phyloP scores from a whole-genome alignment of 1,140 invertebrate species.

The Nymphalis io region DNA sequence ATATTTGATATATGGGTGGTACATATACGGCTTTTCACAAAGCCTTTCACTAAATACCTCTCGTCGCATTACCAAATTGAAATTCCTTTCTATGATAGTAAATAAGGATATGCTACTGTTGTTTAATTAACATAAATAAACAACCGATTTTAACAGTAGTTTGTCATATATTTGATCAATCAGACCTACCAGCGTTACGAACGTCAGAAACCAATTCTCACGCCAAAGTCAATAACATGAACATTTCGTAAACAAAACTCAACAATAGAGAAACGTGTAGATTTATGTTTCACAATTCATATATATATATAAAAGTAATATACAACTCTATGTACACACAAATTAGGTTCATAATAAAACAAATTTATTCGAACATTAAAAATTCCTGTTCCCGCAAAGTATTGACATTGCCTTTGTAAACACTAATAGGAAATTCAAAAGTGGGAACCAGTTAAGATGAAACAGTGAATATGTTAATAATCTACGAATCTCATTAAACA shows the following conservation, averaged over 20 bases:
- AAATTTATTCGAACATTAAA: conserved; percentile 41
- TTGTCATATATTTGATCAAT: conserved; percentile 47
- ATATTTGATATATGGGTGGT: too few relatives aligned
- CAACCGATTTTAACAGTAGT: conserved; percentile 57
- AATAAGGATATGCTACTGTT: conserved; percentile 27
- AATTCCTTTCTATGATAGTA: neutral
- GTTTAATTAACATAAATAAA: conserved; percentile 62
- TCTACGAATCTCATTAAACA: conserved; percentile 41
- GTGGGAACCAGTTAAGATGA: conserved; percentile 70
- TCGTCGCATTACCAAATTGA: neutral
- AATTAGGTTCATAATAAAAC: conserved; percentile 34
- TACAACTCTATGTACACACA: conserved; percentile 38
- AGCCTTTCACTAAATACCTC: too few relatives aligned
- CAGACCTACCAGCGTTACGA: conserved; percentile 55
- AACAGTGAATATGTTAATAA: conserved; percentile 75
- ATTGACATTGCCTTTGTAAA: conserved; percentile 70
- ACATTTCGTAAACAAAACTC: conserved; percentile 67
- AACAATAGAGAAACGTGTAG: conserved; percentile 64
- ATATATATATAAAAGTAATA: conserved; percentile 20
- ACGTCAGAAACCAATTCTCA: conserved; percentile 69
- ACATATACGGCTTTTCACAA: too few relatives aligned
- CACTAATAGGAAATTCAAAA: conserved; percentile 66
- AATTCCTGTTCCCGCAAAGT: conserved; percentile 55
- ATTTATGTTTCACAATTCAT: conserved; percentile 55
- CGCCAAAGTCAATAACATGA: conserved; percentile 61